A percentile compares a stretch with the other conserved stretches of the same genome.
Conservation (phyloP, 2,113 vertebrate genomes). For the Terrapene triunguis region DNA sequence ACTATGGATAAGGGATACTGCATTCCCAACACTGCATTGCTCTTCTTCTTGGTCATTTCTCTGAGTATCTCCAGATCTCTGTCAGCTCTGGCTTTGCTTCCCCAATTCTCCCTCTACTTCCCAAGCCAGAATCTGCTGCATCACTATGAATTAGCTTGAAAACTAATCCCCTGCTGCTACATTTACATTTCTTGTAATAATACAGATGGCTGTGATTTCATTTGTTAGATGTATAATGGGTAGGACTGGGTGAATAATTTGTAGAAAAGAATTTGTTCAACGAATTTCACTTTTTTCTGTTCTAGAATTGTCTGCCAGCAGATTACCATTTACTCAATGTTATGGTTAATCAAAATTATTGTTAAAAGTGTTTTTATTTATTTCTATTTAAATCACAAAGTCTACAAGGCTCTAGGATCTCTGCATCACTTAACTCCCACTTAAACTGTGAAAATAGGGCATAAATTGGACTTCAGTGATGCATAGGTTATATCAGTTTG, state of each 20-base stretch:
- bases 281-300: not conserved
- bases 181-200: not conserved
- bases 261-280: not conserved
- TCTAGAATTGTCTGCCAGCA: accelerated
- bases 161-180: not conserved
- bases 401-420: not conserved
- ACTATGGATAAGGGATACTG: no score
- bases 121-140: no score
- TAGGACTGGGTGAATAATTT: accelerated
- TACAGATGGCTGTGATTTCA: not conserved
- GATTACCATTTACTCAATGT: not conserved
- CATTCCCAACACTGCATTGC: not conserved
- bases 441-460: no score
- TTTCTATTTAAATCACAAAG: not conserved
- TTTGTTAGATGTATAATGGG: not conserved
- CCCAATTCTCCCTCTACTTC: no score
- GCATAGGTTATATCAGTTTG: no score
- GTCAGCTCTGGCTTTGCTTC: not conserved
- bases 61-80: not conserved
- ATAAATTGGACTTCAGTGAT: no score
- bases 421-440: no score
- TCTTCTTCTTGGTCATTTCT: not conserved
- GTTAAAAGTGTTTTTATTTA: not conserved
- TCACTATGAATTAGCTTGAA: no score
- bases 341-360: not conserved